Evolutionary conservation across 2,888 invertebrate species (phyloP), one percentile per base, ranked within the genome.

Genomic region (Lycaena phlaeas): DNA sequence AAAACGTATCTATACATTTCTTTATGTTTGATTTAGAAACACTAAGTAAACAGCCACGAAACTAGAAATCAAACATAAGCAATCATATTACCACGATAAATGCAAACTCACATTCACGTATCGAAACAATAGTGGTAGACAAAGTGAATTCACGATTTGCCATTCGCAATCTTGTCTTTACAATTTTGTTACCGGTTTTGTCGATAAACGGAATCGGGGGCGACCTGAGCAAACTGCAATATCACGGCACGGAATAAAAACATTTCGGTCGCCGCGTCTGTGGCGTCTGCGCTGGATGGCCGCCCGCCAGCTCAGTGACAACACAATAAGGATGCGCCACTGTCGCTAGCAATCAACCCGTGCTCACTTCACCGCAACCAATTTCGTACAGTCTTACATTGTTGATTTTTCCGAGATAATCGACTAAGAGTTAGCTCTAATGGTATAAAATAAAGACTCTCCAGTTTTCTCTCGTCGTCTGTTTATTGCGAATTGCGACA

Each of bases 291-390:
- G 74, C 78, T 73, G 61, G 61, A 54, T 61, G 68, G 76, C 75
- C 76, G 75, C 67, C 53, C 59, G 66, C 71, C 14, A 30, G 60
- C 61, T 61, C 57, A 59, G 60, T 64, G 73, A 71, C 72, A 76
- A 73, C 72, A 79, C 74, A 78, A 77, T 78, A 81, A 76, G 70
- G 69, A 69, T 64, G 62, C 62, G 61, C 61, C 62, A 62, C 68
- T 67, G 68, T 69, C 67, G 64, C 70, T 70, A 71, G 67, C 75
- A 74, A 76, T 75, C 68, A 62, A 56, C 54, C 52, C 66, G 64
- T 67, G 68, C 68, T 68, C 61, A 66, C 69, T 56, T 54, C 54
- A 53, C 57, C 61, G 63, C 68, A 64, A 65, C 62, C 68, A 68
- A 66, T 69, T 65, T 67, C 53, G 54, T 55, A 52, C 49, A 50